Conservation (phyloP, 2,888 invertebrate genomes). For the Melieria picta region DNA sequence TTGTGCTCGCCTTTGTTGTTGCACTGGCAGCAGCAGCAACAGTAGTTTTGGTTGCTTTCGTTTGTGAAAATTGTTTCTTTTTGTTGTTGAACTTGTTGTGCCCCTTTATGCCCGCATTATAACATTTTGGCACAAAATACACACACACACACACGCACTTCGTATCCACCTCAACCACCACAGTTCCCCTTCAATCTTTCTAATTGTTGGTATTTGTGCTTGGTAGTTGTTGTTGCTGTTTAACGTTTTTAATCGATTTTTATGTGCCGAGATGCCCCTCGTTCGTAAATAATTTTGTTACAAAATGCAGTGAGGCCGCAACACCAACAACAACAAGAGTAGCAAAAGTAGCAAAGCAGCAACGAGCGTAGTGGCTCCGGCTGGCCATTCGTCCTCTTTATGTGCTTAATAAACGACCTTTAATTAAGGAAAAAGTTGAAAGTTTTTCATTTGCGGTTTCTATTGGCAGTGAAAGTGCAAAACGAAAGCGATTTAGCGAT, state of each 20-base stretch:
- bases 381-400: not conserved
- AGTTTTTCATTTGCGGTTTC: slow-evolving; percentile 23
- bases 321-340: not conserved
- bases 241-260: slow-evolving; percentile 28
- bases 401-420: slow-evolving; percentile 24
- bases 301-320: slow-evolving; percentile 4
- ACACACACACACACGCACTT: not conserved
- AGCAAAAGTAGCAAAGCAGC: not conserved
- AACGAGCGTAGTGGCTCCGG: slow-evolving; percentile 3
- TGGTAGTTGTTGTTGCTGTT: slow-evolving; percentile 1
- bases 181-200: too few relatives aligned
- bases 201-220: not conserved
- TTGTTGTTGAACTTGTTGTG: not conserved
- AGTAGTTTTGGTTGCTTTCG: not conserved
- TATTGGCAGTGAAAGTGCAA: slow-evolving; percentile 11
- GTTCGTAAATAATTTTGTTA: slow-evolving; percentile 13
- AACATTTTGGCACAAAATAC: not conserved
- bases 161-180: not conserved
- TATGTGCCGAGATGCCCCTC: not conserved
- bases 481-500: not conserved
- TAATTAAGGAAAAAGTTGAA: slow-evolving; percentile 30
- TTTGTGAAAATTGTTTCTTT: not conserved
- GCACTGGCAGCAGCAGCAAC: too few relatives aligned
- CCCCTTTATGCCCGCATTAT: slow-evolving; percentile 9
- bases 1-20: not conserved